Conservation (phyloP, 2,797 vertebrate species). For the Chanos chanos region DNA sequence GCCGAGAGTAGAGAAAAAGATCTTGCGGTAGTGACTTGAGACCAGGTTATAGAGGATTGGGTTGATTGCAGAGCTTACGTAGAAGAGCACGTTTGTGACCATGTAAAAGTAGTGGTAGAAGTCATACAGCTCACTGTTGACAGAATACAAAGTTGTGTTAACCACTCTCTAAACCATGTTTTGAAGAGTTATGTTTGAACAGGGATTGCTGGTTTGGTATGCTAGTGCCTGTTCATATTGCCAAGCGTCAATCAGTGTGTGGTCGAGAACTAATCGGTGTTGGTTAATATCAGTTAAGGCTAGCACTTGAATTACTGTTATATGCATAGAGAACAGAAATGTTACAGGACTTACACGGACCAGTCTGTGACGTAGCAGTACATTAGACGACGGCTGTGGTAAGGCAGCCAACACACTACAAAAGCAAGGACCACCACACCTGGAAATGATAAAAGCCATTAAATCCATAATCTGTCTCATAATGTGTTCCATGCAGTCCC, state of each 20-base stretch:
- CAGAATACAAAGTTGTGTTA: neutral
- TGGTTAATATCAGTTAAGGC: too few species aligned
- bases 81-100: conserved; percentile 80
- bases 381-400: conserved; percentile 76
- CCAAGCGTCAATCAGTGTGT: too few species aligned
- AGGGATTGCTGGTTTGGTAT: too few species aligned
- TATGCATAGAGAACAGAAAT: too few species aligned
- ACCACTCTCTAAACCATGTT: neutral
- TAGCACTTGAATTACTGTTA: too few species aligned
- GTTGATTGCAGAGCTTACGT: conserved; percentile 76
- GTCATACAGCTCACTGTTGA: conserved; percentile 71
- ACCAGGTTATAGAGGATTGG: conserved; percentile 81
- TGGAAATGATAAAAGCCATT: conserved; percentile 33
- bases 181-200: neutral
- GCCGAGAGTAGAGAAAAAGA: conserved; percentile 74
- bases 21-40: conserved; percentile 76
- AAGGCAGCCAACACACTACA: conserved; percentile 79
- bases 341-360: conserved; percentile 70
- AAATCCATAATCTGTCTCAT: neutral
- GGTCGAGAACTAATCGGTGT: too few species aligned
- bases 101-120: conserved; percentile 85
- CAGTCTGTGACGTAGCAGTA: conserved; percentile 75
- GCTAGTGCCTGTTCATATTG: too few species aligned
- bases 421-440: conserved; percentile 78
- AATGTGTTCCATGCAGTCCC: neutral